These are phyloP conservation scores for Drosophila sp. DNA, from an alignment of 1,140 invertebrate genomes.

Conservation along the genomic window DNA sequence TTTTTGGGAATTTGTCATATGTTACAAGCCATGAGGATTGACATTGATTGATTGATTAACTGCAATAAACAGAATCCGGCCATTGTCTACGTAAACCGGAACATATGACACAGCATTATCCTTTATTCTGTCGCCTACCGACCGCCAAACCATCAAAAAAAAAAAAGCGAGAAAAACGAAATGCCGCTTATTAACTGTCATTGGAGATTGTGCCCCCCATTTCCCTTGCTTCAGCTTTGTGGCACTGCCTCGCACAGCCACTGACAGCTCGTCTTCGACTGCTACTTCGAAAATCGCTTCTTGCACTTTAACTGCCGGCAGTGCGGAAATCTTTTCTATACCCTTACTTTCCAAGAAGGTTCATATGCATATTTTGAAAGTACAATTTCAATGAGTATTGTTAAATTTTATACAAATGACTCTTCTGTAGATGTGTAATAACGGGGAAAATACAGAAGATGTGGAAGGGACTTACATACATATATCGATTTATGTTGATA, in stretches of 20 bases:
- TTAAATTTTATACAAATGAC: too few species aligned
- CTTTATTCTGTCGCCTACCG: slow-evolving; percentile 1
- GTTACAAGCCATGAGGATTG: neutral
- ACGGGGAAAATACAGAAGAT: too few species aligned
- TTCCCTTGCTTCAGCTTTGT: neutral
- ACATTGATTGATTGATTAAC: slow-evolving; percentile 14
- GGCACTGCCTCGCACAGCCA: neutral
- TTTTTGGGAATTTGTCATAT: slow-evolving; percentile 7
- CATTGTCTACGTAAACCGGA: slow-evolving; percentile 4
- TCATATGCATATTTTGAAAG: neutral
- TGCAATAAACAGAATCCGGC: slow-evolving; percentile 8
- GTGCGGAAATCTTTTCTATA: slow-evolving; percentile 47
- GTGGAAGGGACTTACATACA: too few species aligned
- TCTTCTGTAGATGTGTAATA: too few species aligned
- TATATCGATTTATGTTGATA: too few species aligned
- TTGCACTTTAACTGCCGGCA: slow-evolving; percentile 66
- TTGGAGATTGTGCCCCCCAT: neutral
- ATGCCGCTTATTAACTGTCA: slow-evolving; percentile 45
- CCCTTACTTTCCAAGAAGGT: neutral
- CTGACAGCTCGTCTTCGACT: neutral
- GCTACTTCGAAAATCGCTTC: slow-evolving; percentile 39
- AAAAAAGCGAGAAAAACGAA: slow-evolving; percentile 1
- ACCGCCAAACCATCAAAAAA: neutral
- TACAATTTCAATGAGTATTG: too few species aligned
- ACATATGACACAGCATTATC: slow-evolving; percentile 12